phyloP scores from a whole-genome alignment of 2,888 invertebrate species.

The Oscheius myriophilus region DNA sequence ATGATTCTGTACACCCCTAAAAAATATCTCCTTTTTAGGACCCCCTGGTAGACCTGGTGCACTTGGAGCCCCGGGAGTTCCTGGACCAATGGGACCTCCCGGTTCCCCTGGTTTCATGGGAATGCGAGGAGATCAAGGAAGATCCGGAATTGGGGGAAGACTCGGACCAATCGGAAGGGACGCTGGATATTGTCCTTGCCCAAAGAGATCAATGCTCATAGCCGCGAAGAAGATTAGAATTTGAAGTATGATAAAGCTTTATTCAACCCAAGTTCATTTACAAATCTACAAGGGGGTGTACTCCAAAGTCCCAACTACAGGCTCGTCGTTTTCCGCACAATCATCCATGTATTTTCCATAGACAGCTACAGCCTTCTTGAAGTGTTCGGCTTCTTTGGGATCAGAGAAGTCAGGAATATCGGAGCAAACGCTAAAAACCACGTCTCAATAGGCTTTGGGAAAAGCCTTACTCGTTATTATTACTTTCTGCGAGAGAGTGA shows the following conservation, averaged over 20 bases:
- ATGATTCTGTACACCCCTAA: background rate
- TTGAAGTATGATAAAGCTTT: background rate
- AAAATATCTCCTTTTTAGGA: background rate
- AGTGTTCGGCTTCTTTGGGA: constrained; percentile 19
- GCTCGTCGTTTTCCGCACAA: constrained; percentile 2
- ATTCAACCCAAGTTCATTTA: background rate
- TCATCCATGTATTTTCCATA: constrained; percentile 22
- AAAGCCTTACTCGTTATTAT: constrained; percentile 3
- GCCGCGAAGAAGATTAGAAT: constrained; percentile 8
- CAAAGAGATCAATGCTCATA: constrained; percentile 11
- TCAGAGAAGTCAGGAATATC: constrained; percentile 24
- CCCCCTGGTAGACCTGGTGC: constrained; percentile 11
- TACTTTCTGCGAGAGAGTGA: constrained; percentile 31
- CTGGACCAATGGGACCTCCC: constrained; percentile 22
- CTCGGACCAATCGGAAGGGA: constrained; percentile 9
- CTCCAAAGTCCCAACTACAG: constrained; percentile 15
- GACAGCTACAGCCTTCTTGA: background rate
- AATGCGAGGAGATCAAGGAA: constrained; percentile 4
- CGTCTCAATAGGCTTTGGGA: background rate
- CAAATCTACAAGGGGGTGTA: background rate
- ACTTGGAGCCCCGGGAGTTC: constrained; percentile 11
- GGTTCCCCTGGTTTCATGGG: constrained; percentile 8
- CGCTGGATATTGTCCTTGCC: constrained; percentile 23
- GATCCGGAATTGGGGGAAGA: constrained; percentile 16
- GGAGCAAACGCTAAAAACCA: constrained; percentile 6